Base-by-base conservation (phyloP, 64 coral and sea anemone species). In the Hydrozoanthus tunicans region DNA sequence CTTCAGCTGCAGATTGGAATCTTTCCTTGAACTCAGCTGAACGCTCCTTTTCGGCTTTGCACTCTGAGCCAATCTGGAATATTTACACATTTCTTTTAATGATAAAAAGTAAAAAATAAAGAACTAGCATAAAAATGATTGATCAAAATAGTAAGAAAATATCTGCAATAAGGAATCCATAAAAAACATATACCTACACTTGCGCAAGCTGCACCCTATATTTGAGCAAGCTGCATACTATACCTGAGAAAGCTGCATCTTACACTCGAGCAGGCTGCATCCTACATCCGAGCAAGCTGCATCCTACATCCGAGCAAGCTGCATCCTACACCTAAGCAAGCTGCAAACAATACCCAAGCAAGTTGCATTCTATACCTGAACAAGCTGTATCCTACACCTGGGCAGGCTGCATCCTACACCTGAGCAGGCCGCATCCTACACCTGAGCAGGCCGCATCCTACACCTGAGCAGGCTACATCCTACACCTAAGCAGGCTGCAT, bases 21-120 rank as follows among this genome's bases (percentile, higher is more conserved):
- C 92, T 98, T 9, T 98, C 85, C 77, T 70, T 92, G 4, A 92
- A 54, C 17, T 67, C 67, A 24, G 74, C 78, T 70, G 68, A 66
- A 58, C 86, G 84, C 64, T 92, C 78, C 3, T 75, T 82, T 57
- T 94, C 93, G 90, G 94, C 96, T 83, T 81, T 94, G 7, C 70
- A 76, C 14, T 94, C 79, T 73, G 79, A 86, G 61, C 91, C 83
- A 70, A 98, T 57, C 96, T 98, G 51, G 26, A 89, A 67, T 15
- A 69, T 69, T 14, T 6, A 14, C 32, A 7, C 32, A 43, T 43
- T 43, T 43, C 32, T 25, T 76, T 52, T 76, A 27, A 52, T 76
- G 43, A 51, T 52, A 12, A 76, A 9, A 43, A 76, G 13, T 52
- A 53, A 76, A 7, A 43, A 43, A 12, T 12, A n/a, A 76, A 76